Evolutionary conservation across 2,113 vertebrate species (phyloP).

Genomic region (Ranitomeya imitator): DNA sequence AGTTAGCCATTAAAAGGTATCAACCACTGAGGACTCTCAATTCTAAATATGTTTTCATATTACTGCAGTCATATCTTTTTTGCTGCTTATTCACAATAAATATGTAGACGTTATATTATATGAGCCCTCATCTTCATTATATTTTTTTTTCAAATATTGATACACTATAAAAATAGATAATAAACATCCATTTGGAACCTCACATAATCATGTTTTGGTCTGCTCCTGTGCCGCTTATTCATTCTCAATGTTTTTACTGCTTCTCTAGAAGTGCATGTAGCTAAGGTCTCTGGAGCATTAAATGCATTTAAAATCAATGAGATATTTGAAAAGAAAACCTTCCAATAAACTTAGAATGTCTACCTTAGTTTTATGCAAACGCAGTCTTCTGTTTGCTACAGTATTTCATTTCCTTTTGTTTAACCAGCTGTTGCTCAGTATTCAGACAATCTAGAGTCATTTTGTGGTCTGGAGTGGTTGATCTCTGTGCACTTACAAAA

Average conservation of each 20-base stretch:
- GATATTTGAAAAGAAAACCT: slow-evolving; percentile 29
- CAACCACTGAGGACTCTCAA: too few species aligned
- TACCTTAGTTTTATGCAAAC: slow-evolving; percentile 29
- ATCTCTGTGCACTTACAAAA: neutral
- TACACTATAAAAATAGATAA: slow-evolving; percentile 22
- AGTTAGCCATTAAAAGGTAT: too few species aligned
- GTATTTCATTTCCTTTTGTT: slow-evolving; percentile 47
- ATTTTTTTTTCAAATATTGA: slow-evolving; percentile 1
- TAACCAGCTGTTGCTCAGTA: slow-evolving; percentile 44
- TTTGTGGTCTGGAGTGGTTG: slow-evolving; percentile 20
- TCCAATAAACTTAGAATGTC: slow-evolving; percentile 28
- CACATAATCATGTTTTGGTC: slow-evolving; percentile 41
- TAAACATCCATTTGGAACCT: slow-evolving; percentile 32
- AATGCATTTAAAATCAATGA: slow-evolving; percentile 45
- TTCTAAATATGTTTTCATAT: too few species aligned
- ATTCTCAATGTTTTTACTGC: slow-evolving; percentile 31
- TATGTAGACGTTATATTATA: neutral
- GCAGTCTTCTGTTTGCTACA: slow-evolving; percentile 12
- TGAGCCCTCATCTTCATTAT: slow-evolving; percentile 1
- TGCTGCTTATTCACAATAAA: neutral
- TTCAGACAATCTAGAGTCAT: slow-evolving; percentile 15
- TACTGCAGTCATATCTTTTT: neutral
- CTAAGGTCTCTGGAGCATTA: slow-evolving; percentile 43
- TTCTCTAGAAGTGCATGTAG: slow-evolving; percentile 38
- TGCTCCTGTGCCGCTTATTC: neutral